Evolutionary conservation across 1,140 invertebrate genomes (phyloP).

Genomic region (Drosophila sp.): DNA sequence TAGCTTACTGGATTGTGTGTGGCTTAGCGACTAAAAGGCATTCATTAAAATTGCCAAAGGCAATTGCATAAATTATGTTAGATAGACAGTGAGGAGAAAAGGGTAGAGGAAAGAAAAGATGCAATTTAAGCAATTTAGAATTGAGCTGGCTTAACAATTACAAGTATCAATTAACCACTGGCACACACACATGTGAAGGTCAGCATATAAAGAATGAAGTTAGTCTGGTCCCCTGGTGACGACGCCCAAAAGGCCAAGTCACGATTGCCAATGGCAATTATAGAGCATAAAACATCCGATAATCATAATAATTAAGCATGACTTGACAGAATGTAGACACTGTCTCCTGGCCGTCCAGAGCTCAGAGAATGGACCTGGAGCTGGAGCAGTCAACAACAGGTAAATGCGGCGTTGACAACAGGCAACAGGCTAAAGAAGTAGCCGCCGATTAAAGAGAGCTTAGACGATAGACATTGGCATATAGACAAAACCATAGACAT

Average conservation of each 20-base stretch:
- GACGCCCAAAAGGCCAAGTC: slow-evolving; percentile 67
- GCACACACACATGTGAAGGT: neutral
- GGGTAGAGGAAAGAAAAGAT: slow-evolving; percentile 19
- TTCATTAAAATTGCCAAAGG: slow-evolving; percentile 54
- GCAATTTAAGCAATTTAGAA: slow-evolving; percentile 26
- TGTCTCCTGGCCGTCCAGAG: slow-evolving; percentile 28
- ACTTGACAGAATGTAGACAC: slow-evolving; percentile 60
- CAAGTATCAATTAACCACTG: slow-evolving; percentile 63
- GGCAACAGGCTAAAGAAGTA: slow-evolving; percentile 2
- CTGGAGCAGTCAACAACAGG: neutral
- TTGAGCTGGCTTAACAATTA: slow-evolving; percentile 49
- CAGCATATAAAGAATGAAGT: slow-evolving; percentile 25
- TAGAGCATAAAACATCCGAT: slow-evolving; percentile 79
- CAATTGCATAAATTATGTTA: slow-evolving; percentile 59
- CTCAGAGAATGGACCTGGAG: neutral
- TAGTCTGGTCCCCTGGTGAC: neutral
- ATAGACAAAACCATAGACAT: slow-evolving; percentile 1
- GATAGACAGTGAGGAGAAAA: slow-evolving; percentile 13
- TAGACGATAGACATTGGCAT: slow-evolving; percentile 8
- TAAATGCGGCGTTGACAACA: slow-evolving; percentile 45
- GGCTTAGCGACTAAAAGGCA: slow-evolving; percentile 64
- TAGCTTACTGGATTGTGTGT: slow-evolving; percentile 34
- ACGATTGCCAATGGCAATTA: slow-evolving; percentile 71
- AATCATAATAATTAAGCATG: slow-evolving; percentile 81
- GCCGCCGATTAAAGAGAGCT: slow-evolving; percentile 5